Percentiles rank a stretch among this genome's conserved stretches.
These are phyloP conservation scores for Carpatolechia fugitivella DNA, from an alignment of 2,888 invertebrate genomes.

Conservation along the genomic window DNA sequence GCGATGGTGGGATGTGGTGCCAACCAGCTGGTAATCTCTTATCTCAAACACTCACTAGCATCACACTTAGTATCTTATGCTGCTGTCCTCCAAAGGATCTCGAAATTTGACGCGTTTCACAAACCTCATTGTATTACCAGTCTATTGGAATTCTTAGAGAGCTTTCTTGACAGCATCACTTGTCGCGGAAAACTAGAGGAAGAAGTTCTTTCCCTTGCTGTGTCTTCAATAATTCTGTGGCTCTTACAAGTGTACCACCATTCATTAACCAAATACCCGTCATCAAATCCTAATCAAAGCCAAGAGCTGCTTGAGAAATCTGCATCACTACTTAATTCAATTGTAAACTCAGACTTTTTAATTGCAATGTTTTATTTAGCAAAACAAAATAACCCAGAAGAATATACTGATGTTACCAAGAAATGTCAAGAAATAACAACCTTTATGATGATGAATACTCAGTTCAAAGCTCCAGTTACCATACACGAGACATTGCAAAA, in stretches of 20 bases:
- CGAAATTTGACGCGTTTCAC: conserved; percentile 92
- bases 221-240: conserved; percentile 91
- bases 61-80: conserved; percentile 95
- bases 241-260: conserved; percentile 85
- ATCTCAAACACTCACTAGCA: conserved; percentile 93
- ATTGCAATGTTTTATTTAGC: conserved; percentile 91
- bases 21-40: conserved; percentile 93
- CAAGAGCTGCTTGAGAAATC: conserved; percentile 85
- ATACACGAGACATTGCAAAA: conserved; percentile 81
- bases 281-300: conserved; percentile 70
- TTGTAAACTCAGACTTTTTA: conserved; percentile 86
- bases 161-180: conserved; percentile 80
- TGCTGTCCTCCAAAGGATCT: conserved; percentile 91
- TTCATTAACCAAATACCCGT: conserved; percentile 67
- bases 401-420: conserved; percentile 82
- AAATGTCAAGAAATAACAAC: conserved; percentile 87
- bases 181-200: conserved; percentile 93
- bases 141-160: conserved; percentile 90
- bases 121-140: conserved; percentile 94
- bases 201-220: conserved; percentile 88
- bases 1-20: conserved; percentile 96
- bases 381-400: conserved; percentile 88
- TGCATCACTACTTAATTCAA: conserved; percentile 82
- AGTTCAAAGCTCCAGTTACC: conserved; percentile 75
- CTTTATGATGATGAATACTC: conserved; percentile 78